Base-by-base conservation (phyloP, 1,140 invertebrate genomes). In the Zaprionus ornatus region DNA sequence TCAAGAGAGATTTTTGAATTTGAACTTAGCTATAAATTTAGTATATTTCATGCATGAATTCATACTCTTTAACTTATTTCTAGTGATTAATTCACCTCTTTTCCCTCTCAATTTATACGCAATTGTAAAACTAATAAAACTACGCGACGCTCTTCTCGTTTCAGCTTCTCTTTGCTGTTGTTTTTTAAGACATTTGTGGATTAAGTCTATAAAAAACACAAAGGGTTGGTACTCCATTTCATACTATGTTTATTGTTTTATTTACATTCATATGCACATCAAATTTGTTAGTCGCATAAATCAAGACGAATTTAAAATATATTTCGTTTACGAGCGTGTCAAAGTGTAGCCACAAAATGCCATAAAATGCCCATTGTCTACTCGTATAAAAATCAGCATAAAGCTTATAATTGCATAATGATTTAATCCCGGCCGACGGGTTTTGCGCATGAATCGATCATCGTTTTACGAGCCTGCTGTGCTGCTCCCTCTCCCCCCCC, bases 371-470 rank as follows among this genome's bases (percentile, higher is more conserved):
- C 60, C 55, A 63, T 88, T 82, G 79, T 74, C 57, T 68, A 74
- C 60, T 50, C 62, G 32, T 42, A 55, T 69, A 21, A 54, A 78
- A 74, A 65, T 69, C 35, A 57, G 78, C 60, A 73, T 79, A 74
- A 84, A 77, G 61, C 56, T 45, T 45, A 72, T 90, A 88, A 88
- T 88, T 88, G 71, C 74, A 84, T 84, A 88, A 90, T 84, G 85
- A 88, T 76, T 88, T 88, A 90, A 88, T 88, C 84, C 80, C 52
- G 40, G 19, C 63, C 62, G 32, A 45, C 71, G 74, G 66, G 50
- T 77, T 67, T 63, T 50, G 50, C 63, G 62, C 81, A 85, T 84
- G 85, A 90, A 90, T 90, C 86, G 81, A 90, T 90, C 82, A 90
- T 71, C 42, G 56, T 82, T 80, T 75, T 70, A 74, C 59, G 72